Conservation (phyloP, 2,888 invertebrate genomes). For the Leptopterna dolabrata region DNA sequence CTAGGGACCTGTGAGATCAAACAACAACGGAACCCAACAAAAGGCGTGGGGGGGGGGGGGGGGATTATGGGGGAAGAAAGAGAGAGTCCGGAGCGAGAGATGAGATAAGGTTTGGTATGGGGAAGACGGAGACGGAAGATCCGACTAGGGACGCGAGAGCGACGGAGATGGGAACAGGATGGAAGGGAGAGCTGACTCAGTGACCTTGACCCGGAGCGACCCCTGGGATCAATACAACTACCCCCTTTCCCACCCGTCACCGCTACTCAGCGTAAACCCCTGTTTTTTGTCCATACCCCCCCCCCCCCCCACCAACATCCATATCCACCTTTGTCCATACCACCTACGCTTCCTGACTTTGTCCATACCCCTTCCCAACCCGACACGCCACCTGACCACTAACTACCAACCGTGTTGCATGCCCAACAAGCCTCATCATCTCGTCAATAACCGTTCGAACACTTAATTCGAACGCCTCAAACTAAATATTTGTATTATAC, state of each 20-base stretch:
- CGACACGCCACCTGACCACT: too few species aligned
- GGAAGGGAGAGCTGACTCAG: constrained; percentile 37
- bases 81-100: background rate
- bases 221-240: constrained; percentile 56
- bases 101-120: background rate
- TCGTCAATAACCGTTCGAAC: too few species aligned
- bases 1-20: too few species aligned
- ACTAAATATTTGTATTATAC: too few species aligned
- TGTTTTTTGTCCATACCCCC: background rate
- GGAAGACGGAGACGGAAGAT: background rate
- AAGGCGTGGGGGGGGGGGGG: background rate
- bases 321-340: background rate
- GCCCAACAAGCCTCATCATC: too few species aligned
- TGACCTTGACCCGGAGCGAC: constrained; percentile 57
- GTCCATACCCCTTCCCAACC: background rate
- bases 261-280: background rate
- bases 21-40: too few species aligned
- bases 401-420: too few species aligned
- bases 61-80: background rate
- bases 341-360: background rate
- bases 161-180: background rate
- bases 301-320: background rate
- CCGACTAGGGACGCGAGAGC: background rate
- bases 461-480: too few species aligned
- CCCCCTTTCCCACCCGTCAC: background rate